These are phyloP conservation scores for Lepisosteus oculatus DNA, from an alignment of 2,113 vertebrate genomes.

Conservation along the genomic window DNA sequence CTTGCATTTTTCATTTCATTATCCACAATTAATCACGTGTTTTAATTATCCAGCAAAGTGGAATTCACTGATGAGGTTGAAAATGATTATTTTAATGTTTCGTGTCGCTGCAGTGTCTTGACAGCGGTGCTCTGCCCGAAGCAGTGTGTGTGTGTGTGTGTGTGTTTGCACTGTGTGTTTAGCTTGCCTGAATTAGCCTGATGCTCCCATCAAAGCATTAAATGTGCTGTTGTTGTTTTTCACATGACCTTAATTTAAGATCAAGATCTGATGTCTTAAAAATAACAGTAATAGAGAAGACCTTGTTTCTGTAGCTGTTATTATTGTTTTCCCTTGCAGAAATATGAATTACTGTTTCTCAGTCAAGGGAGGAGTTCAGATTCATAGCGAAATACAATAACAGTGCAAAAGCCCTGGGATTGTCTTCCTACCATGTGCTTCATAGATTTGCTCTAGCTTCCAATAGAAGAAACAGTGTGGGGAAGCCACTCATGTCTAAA, in stretches of 20 bases:
- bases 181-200: conserved; percentile 62
- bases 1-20: conserved; percentile 55
- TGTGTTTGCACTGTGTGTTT: conserved; percentile 22
- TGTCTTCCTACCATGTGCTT: too few species aligned
- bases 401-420: too few species aligned
- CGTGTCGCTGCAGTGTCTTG: conserved; percentile 42
- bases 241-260: conserved; percentile 49
- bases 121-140: conserved; percentile 58
- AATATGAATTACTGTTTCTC: neutral
- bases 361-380: neutral
- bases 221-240: conserved; percentile 64
- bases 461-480: too few species aligned
- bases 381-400: too few species aligned
- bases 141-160: conserved; percentile 45
- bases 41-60: conserved; percentile 59
- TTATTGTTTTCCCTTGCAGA: neutral
- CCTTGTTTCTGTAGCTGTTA: conserved; percentile 31
- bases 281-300: conserved; percentile 10
- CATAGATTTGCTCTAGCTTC: too few species aligned
- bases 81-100: conserved; percentile 69
- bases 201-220: conserved; percentile 61
- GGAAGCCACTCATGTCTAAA: too few species aligned
- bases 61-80: conserved; percentile 56
- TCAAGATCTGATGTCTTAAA: conserved; percentile 12
- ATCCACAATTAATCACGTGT: conserved; percentile 62